Evolutionary conservation across 2,113 vertebrate species (phyloP).

Genomic region (Phaetusa simplex): DNA sequence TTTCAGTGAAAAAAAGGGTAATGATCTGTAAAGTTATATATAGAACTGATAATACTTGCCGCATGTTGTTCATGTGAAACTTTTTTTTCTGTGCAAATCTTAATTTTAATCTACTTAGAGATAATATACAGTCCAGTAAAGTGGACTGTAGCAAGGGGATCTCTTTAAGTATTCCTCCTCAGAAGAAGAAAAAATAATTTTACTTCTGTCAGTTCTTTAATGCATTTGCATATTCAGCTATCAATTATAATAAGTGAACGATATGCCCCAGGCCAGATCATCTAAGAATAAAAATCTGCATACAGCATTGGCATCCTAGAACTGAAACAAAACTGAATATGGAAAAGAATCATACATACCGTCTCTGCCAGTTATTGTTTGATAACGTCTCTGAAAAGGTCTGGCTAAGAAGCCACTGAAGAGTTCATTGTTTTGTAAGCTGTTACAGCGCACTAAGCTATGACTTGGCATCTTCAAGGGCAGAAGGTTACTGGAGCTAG

Average conservation of each 20-base stretch:
- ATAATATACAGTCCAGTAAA: not conserved
- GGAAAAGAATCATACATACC: accelerated
- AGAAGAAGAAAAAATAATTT: not conserved
- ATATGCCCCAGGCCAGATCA: not conserved
- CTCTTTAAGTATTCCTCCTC: not conserved
- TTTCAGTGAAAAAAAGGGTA: not conserved
- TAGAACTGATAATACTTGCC: not conserved
- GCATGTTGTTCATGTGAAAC: not conserved
- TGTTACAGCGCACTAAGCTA: not conserved
- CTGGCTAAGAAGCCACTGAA: not conserved
- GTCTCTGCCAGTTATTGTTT: not conserved
- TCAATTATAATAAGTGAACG: not conserved
- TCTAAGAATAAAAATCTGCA: not conserved
- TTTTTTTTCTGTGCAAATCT: not conserved
- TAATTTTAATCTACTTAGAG: not conserved
- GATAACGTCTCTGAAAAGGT: not conserved
- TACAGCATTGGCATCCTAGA: not conserved
- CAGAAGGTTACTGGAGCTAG: not conserved
- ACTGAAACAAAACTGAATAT: not conserved
- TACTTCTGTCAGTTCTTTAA: not conserved
- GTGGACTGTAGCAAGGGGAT: not conserved
- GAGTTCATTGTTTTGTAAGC: not conserved
- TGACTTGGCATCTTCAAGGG: not conserved
- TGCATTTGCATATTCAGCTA: not conserved
- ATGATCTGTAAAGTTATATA: not conserved